These are phyloP conservation scores for Gymnopithys bicolor DNA, from an alignment of 2,797 vertebrate species.

Conservation along the genomic window DNA sequence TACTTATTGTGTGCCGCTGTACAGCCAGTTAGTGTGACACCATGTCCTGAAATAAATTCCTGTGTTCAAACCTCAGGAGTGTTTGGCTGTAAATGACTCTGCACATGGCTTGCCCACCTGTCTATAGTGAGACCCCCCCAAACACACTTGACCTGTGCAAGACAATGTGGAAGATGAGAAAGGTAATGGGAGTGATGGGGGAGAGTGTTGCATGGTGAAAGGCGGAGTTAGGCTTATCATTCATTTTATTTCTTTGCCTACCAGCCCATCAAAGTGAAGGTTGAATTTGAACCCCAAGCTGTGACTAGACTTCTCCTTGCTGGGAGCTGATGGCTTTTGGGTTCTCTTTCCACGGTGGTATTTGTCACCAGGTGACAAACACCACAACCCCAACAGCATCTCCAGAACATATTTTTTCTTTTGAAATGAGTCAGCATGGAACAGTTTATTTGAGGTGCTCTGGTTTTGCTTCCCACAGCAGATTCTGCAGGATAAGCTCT, in stretches of 20 bases:
- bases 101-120: fast-evolving
- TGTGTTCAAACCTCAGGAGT: fast-evolving
- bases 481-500: conserved; percentile 34
- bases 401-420: conserved; percentile 33
- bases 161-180: neutral
- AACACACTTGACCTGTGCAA: neutral
- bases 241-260: neutral
- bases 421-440: conserved; percentile 54
- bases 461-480: conserved; percentile 57
- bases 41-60: neutral
- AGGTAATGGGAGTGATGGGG: neutral
- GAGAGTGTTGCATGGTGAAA: neutral
- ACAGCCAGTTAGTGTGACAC: neutral
- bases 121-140: neutral
- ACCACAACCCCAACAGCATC: neutral
- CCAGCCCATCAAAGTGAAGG: neutral
- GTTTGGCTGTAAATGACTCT: neutral
- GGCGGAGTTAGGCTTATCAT: neutral
- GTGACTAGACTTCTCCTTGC: neutral
- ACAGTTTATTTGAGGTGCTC: conserved; percentile 55
- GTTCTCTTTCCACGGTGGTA: neutral
- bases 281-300: conserved; percentile 15
- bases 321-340: neutral
- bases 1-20: neutral
- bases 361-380: conserved; percentile 16